Percentiles rank a stretch among this genome's conserved stretches.
Conservation (phyloP, 2,797 vertebrate species). For the Morus bassanus region DNA sequence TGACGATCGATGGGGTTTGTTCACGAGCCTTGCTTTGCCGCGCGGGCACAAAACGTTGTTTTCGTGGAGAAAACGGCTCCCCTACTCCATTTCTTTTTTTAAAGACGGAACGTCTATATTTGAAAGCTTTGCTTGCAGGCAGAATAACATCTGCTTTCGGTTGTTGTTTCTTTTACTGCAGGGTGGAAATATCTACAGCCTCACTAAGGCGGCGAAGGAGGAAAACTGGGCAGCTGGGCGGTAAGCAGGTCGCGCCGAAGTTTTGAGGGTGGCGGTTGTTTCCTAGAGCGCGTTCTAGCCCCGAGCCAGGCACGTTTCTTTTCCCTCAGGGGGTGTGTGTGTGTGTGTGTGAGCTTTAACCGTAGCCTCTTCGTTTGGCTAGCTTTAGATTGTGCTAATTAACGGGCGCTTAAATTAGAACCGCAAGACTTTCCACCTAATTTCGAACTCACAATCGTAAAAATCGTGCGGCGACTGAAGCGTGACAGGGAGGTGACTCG, state of each 20-base stretch:
- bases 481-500: not conserved
- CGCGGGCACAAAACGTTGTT: not conserved
- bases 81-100: not conserved
- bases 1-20: not conserved
- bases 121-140: not conserved
- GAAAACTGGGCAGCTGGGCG: not conserved
- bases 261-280: not conserved
- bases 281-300: not conserved
- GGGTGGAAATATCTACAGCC: conserved; percentile 68
- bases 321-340: no score
- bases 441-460: not conserved
- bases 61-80: not conserved
- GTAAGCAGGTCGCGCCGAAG: conserved; percentile 23
- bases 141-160: not conserved
- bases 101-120: not conserved
- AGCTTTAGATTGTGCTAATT: not conserved
- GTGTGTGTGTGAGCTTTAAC: not conserved
- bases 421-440: no score
- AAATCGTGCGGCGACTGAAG: not conserved
- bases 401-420: not conserved
- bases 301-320: not conserved
- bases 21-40: not conserved
- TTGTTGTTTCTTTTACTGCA: conserved; percentile 4
- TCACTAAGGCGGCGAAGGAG: conserved; percentile 28
- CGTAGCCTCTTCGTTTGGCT: not conserved